Percentiles rank a stretch among this genome's conserved stretches.
phyloP scores from a whole-genome alignment of 2,888 invertebrate genomes.

The Conus canariensis region DNA sequence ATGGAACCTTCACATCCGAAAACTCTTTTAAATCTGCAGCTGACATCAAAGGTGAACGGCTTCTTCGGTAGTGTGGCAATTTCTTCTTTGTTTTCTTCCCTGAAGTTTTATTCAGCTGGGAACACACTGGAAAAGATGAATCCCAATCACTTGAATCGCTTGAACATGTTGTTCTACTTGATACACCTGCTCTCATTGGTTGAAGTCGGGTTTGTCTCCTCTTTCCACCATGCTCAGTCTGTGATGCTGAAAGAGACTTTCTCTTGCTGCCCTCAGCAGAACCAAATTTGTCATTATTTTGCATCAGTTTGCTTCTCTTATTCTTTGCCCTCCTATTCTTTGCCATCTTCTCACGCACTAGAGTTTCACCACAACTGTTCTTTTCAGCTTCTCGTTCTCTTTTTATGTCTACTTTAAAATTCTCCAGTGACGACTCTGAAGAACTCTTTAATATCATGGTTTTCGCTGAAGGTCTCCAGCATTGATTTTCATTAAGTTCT shows the following conservation, averaged over 20 bases:
- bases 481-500: neutral
- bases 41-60: neutral
- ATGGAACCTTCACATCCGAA: neutral
- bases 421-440: neutral
- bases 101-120: neutral
- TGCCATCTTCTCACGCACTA: neutral
- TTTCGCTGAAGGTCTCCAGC: neutral
- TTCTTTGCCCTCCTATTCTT: neutral
- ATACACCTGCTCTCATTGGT: neutral
- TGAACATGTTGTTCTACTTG: neutral
- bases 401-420: neutral
- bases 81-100: neutral
- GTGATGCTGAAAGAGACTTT: neutral
- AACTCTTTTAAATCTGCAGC: neutral
- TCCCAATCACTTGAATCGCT: constrained; percentile 17
- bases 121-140: neutral
- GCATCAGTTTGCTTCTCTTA: neutral
- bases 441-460: neutral
- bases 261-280: neutral
- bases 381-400: neutral
- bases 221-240: neutral
- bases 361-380: neutral
- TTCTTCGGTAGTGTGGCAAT: neutral
- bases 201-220: neutral
- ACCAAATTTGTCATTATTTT: neutral